These are phyloP conservation scores for Siderastrea radians DNA, from an alignment of 92 coral and sea anemone species.

Conservation along the genomic window DNA sequence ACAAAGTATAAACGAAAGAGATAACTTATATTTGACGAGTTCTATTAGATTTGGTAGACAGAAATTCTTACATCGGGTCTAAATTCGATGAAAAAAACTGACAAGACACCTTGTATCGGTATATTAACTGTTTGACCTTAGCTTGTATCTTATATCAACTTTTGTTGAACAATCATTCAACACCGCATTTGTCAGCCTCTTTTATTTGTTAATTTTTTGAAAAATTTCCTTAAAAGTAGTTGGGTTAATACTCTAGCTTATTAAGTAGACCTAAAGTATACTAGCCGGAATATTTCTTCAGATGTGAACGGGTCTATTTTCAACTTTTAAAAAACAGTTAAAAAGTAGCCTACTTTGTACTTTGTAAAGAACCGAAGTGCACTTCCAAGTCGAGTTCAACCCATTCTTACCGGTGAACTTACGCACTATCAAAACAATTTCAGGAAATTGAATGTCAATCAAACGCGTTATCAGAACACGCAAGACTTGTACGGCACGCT, in stretches of 20 bases:
- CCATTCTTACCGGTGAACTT: conserved; percentile 18
- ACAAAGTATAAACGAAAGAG: too few relatives aligned
- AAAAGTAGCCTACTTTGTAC: conserved; percentile 19
- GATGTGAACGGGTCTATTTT: conserved; percentile 11
- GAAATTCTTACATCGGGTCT: too few relatives aligned
- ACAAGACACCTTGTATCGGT: too few relatives aligned
- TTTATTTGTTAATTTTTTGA: too few relatives aligned
- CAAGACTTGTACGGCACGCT: neutral
- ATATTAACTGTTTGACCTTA: too few relatives aligned
- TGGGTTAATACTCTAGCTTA: conserved; percentile 1
- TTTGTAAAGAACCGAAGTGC: neutral
- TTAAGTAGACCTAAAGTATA: neutral
- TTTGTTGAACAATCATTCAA: too few relatives aligned
- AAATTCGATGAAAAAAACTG: too few relatives aligned
- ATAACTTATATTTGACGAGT: too few relatives aligned
- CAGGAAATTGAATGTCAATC: conserved; percentile 12
- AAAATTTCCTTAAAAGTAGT: too few relatives aligned
- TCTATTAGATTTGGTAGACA: too few relatives aligned
- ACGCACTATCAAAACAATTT: conserved; percentile 5
- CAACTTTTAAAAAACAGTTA: neutral
- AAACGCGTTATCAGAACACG: neutral
- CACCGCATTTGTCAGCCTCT: too few relatives aligned
- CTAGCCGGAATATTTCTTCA: neutral
- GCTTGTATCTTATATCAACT: too few relatives aligned
- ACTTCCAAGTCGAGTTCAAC: conserved; percentile 1